These are phyloP conservation scores for Uropetala carovei DNA, from an alignment of 2,888 invertebrate species.

Conservation along the genomic window DNA sequence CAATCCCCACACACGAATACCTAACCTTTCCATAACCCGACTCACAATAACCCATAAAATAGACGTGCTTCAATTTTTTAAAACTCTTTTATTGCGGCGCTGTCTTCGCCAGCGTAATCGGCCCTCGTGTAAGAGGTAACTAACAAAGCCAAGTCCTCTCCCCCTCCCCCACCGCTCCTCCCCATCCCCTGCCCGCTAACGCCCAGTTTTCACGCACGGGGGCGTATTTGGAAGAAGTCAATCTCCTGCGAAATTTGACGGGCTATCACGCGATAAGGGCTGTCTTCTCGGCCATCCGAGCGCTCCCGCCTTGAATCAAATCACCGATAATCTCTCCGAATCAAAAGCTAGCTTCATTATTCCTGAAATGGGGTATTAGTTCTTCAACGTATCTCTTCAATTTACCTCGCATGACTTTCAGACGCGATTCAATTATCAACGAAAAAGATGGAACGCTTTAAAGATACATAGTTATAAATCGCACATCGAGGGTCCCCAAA, in stretches of 20 bases:
- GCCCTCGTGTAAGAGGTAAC: not conserved
- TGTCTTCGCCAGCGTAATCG: conserved; percentile 8
- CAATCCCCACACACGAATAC: not conserved
- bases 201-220: conserved; percentile 45
- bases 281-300: not conserved
- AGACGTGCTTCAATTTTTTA: not conserved
- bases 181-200: not conserved
- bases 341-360: too few relatives aligned
- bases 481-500: too few relatives aligned
- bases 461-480: too few relatives aligned
- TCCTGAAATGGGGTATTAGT: too few relatives aligned
- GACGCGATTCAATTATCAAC: too few relatives aligned
- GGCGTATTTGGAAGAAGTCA: conserved; percentile 8
- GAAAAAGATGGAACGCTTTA: too few relatives aligned
- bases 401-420: too few relatives aligned
- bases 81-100: conserved; percentile 3
- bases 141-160: not conserved
- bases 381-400: too few relatives aligned
- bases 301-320: too few relatives aligned
- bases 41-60: conserved; percentile 15
- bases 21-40: conserved; percentile 16
- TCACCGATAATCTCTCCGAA: too few relatives aligned
- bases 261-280: conserved; percentile 23
- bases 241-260: conserved; percentile 14
- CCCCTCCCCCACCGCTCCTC: not conserved